Evolutionary conservation across 2,888 invertebrate species (phyloP).

Genomic region (Apamea crenata): DNA sequence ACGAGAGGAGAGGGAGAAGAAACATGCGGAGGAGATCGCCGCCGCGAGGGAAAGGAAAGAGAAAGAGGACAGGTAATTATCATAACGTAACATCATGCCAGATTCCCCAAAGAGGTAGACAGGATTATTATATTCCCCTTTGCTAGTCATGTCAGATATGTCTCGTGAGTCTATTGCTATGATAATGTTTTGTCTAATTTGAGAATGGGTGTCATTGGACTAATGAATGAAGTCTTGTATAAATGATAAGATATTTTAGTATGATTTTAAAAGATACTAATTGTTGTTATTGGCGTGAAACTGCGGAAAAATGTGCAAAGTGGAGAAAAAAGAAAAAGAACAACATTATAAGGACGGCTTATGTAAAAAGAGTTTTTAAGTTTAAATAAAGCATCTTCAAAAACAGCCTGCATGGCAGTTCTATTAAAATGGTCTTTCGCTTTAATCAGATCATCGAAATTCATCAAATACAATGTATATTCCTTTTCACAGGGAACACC

Average conservation of each 20-base stretch:
- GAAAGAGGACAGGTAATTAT: constrained; percentile 81
- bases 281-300: background rate
- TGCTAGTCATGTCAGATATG: background rate
- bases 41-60: constrained; percentile 81
- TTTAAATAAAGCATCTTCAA: background rate
- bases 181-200: background rate
- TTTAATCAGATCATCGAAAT: background rate
- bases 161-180: background rate
- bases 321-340: background rate
- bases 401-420: background rate
- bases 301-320: background rate
- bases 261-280: background rate
- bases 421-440: background rate
- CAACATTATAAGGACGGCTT: background rate
- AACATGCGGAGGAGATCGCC: constrained; percentile 88
- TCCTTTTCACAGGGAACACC: constrained; percentile 88
- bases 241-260: background rate
- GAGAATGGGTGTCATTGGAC: background rate
- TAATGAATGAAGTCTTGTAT: background rate
- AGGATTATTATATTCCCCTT: background rate
- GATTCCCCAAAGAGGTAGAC: background rate
- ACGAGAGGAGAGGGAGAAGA: constrained; percentile 88
- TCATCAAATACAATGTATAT: background rate
- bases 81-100: background rate
- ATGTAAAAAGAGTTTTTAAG: background rate